Conservation (phyloP, 2,797 vertebrate species). For the Rhynchotus rufescens region DNA sequence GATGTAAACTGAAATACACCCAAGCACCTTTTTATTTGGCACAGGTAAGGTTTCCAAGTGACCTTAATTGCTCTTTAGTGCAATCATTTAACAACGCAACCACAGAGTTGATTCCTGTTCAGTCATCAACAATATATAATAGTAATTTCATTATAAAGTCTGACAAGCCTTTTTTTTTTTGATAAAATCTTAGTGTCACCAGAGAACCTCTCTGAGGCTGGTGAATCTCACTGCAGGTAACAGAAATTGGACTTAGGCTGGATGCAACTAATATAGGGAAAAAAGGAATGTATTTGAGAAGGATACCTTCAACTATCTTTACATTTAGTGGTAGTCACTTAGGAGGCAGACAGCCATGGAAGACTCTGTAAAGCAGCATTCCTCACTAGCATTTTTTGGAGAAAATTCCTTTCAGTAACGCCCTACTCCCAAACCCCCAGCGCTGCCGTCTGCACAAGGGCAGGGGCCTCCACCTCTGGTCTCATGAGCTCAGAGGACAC, state of each 20-base stretch:
- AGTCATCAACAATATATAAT: neutral
- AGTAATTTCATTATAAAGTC: neutral
- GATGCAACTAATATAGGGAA: neutral
- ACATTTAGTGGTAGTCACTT: neutral
- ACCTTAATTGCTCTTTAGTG: neutral
- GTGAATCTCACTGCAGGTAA: neutral
- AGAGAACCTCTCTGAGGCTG: neutral
- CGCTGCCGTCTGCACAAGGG: fast-evolving
- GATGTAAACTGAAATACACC: neutral
- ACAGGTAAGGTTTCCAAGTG: neutral
- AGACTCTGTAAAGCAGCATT: neutral
- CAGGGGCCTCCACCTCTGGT: neutral
- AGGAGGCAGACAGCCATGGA: neutral
- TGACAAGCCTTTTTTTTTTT: neutral
- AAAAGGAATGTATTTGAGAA: neutral
- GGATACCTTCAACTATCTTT: neutral
- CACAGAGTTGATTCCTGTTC: neutral
- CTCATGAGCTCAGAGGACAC: neutral
- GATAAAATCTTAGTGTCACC: neutral
- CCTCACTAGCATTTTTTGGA: neutral
- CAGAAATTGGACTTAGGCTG: neutral
- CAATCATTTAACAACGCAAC: neutral
- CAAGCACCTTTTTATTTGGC: neutral
- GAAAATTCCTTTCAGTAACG: neutral
- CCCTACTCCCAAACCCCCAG: neutral